phyloP scores from a whole-genome alignment of 2,113 vertebrate species.

The Uropsilus gracilis region DNA sequence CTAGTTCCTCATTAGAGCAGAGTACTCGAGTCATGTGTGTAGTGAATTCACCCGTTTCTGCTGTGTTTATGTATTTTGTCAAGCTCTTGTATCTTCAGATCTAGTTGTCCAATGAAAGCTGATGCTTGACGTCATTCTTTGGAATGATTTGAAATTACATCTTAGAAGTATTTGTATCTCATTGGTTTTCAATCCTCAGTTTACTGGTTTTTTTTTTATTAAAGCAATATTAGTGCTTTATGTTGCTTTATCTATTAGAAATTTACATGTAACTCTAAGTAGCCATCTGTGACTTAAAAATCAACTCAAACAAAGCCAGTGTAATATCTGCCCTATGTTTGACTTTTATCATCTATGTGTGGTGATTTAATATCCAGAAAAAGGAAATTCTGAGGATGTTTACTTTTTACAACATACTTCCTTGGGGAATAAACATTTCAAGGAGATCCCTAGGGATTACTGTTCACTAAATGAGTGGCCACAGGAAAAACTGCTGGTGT shows the following conservation, averaged over 20 bases:
- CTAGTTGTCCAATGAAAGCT: background rate
- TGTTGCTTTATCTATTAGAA: constrained; percentile 33
- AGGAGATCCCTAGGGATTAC: background rate
- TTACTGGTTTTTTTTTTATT: background rate
- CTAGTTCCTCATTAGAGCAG: background rate
- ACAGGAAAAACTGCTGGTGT: background rate
- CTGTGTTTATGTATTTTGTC: background rate
- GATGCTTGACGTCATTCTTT: constrained; percentile 4
- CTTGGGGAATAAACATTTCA: background rate
- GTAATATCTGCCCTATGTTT: background rate
- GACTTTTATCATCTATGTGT: constrained; percentile 3
- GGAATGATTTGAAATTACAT: background rate
- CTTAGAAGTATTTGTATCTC: background rate
- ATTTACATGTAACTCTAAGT: constrained; percentile 1
- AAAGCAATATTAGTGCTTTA: constrained; percentile 36
- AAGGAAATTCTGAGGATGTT: background rate
- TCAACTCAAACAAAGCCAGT: background rate
- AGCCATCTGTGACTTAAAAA: constrained; percentile 18
- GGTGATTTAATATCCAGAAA: background rate
- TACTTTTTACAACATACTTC: background rate
- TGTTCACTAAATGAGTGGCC: background rate
- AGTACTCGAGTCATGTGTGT: background rate
- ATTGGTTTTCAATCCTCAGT: constrained; percentile 46
- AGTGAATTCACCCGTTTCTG: background rate
- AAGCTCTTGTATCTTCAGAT: background rate